These are phyloP conservation scores for Teleopsis dalmanni DNA, from an alignment of 1,140 invertebrate genomes.

Conservation along the genomic window DNA sequence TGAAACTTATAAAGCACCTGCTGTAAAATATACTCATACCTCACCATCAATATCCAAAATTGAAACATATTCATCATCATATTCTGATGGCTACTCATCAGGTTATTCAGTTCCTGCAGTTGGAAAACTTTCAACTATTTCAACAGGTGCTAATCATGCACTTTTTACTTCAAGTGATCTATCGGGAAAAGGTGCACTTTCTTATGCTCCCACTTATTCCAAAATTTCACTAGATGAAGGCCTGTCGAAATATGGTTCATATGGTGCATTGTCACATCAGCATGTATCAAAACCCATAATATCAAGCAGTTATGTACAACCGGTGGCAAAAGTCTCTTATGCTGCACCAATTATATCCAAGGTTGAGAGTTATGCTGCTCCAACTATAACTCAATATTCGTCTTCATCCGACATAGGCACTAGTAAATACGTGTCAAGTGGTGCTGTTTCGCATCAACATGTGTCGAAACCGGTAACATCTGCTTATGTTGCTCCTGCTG, in stretches of 20 bases:
- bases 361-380: conserved; percentile 3
- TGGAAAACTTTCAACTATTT: conserved; percentile 11
- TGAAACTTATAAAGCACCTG: conserved; percentile 4
- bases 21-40: conserved; percentile 1
- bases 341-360: conserved; percentile 8
- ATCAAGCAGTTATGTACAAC: conserved; percentile 14
- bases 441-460: conserved; percentile 8
- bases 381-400: not conserved
- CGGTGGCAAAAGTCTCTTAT: conserved; percentile 20
- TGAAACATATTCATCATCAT: conserved; percentile 18
- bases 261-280: conserved; percentile 30
- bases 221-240: not conserved
- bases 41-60: conserved; percentile 11
- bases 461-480: conserved; percentile 13
- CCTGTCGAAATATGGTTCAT: not conserved
- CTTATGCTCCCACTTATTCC: not conserved
- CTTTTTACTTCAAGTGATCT: too few relatives aligned
- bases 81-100: conserved; percentile 8
- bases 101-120: conserved; percentile 18
- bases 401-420: conserved; percentile 12
- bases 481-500: conserved; percentile 6
- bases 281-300: conserved; percentile 25
- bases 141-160: not conserved
- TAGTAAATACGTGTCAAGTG: not conserved
- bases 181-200: too few relatives aligned